Conservation (phyloP, 1,140 invertebrate genomes). For the Drosophila persimilis region DNA sequence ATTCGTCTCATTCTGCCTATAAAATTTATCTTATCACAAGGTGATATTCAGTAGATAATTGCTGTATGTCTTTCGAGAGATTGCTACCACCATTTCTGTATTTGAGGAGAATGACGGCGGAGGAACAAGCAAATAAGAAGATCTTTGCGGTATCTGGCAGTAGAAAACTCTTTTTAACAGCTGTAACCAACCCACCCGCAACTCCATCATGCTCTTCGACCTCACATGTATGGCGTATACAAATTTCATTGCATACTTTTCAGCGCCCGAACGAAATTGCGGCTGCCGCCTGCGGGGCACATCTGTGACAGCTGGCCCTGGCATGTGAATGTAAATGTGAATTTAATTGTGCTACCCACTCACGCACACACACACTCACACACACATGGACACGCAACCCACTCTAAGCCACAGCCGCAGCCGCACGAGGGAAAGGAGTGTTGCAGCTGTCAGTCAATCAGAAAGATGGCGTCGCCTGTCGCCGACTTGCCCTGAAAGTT, state of each 20-base stretch:
- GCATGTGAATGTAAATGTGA: constrained; percentile 55
- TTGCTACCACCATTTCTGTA: too few relatives aligned
- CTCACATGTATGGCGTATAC: constrained; percentile 12
- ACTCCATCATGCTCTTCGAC: too few relatives aligned
- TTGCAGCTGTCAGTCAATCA: constrained; percentile 63
- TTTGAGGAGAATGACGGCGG: too few relatives aligned
- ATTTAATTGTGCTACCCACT: constrained; percentile 66
- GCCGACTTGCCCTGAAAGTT: constrained; percentile 61
- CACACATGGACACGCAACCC: background rate
- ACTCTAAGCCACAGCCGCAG: background rate
- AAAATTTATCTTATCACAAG: too few relatives aligned
- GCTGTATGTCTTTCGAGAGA: too few relatives aligned
- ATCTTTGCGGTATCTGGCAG: too few relatives aligned
- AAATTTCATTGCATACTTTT: constrained; percentile 76
- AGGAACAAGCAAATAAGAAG: too few relatives aligned
- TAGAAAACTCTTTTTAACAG: too few relatives aligned
- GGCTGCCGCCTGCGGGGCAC: constrained; percentile 18
- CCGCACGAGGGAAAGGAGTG: constrained; percentile 5
- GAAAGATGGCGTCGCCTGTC: constrained; percentile 62
- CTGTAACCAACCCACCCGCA: too few relatives aligned
- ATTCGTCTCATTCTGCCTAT: too few relatives aligned
- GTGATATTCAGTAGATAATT: too few relatives aligned
- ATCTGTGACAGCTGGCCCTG: constrained; percentile 42
- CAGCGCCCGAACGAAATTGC: constrained; percentile 56
- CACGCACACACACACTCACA: constrained; percentile 13